These are phyloP conservation scores for Mungos mungo DNA, from an alignment of 2,113 vertebrate species.

Conservation along the genomic window DNA sequence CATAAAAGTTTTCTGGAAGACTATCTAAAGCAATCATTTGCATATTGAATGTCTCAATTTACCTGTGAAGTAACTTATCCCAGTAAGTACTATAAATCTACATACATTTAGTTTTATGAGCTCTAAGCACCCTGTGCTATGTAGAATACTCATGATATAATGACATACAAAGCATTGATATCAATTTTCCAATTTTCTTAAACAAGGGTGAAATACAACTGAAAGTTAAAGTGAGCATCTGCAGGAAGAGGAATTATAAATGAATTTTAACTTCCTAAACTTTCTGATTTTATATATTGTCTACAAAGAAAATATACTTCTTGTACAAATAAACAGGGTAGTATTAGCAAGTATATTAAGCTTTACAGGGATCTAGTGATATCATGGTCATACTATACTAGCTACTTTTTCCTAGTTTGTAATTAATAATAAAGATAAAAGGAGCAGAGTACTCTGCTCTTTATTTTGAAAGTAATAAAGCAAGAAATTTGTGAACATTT, in stretches of 20 bases:
- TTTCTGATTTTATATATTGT: conserved; percentile 4
- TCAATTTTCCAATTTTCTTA: conserved; percentile 27
- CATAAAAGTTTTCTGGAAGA: not conserved
- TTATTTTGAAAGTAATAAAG: conserved; percentile 13
- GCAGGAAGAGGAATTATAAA: not conserved
- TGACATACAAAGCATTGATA: not conserved
- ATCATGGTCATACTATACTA: not conserved
- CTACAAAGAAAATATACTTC: not conserved
- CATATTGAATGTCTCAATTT: not conserved
- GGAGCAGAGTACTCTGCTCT: not conserved
- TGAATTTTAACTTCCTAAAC: not conserved
- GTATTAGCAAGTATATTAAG: not conserved
- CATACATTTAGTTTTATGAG: not conserved
- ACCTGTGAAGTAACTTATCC: not conserved
- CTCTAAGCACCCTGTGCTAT: not conserved
- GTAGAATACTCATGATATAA: not conserved
- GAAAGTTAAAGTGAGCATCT: not conserved
- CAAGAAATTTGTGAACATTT: not conserved
- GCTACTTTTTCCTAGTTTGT: not conserved
- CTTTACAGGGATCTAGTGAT: not conserved
- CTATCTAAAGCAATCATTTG: conserved; percentile 1
- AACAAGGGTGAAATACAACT: not conserved
- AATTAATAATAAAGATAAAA: conserved; percentile 15
- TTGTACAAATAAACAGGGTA: not conserved
- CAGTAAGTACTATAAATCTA: not conserved